Evolutionary conservation across 2,797 vertebrate genomes (phyloP).

Genomic region (Micromesistius poutassou): DNA sequence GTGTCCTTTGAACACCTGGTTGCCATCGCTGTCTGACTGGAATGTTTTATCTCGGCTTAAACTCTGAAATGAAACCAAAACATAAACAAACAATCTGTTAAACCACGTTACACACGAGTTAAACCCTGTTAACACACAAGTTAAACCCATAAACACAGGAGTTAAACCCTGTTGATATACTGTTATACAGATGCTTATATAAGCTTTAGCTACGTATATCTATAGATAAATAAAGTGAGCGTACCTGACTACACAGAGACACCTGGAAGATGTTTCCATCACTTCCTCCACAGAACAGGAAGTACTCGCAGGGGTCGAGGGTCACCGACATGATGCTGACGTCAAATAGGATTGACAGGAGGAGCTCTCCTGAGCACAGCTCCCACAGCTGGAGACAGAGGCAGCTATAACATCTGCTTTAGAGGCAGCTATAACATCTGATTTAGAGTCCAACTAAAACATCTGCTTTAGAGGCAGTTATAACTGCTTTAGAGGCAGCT

Average conservation of each 20-base stretch:
- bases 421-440: background rate
- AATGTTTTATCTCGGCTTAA: slow-evolving; percentile 84
- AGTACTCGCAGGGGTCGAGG: slow-evolving; percentile 89
- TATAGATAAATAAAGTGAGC: background rate
- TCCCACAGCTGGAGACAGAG: slow-evolving; percentile 85
- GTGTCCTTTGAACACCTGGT: slow-evolving; percentile 91
- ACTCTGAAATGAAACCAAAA: slow-evolving; percentile 64
- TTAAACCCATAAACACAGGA: no score
- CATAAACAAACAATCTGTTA: slow-evolving; percentile 10
- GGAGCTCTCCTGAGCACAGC: slow-evolving; percentile 87
- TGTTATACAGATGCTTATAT: no score
- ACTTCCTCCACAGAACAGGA: slow-evolving; percentile 89
- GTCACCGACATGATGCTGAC: slow-evolving; percentile 89
- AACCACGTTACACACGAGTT: no score
- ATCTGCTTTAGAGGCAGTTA: no score
- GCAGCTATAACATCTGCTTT: background rate
- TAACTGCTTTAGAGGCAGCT: no score
- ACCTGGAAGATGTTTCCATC: slow-evolving; percentile 93
- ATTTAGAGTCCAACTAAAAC: no score
- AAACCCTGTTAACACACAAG: no score
- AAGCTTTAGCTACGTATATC: no score
- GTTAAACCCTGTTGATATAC: no score
- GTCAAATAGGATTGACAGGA: slow-evolving; percentile 89
- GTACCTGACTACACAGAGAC: slow-evolving; percentile 85
- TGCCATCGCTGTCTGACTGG: slow-evolving; percentile 80